Percentiles rank a stretch among this genome's conserved stretches.
Conservation (phyloP, 1,140 invertebrate species). For the Rhyacophila brunnea region DNA sequence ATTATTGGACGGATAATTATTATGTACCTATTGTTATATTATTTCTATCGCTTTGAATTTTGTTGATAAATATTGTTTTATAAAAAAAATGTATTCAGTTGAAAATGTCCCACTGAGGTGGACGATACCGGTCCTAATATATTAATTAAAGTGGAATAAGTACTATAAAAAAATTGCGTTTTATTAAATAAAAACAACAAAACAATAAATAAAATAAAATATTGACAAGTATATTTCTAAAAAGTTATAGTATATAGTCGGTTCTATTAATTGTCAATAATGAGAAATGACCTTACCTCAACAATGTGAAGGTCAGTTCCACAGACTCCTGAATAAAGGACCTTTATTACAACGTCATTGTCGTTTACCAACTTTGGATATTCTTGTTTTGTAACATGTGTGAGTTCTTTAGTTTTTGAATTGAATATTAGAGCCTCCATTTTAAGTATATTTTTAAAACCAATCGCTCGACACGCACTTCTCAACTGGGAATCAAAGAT, state of each 20-base stretch:
- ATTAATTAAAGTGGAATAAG: too few relatives aligned
- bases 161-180: too few relatives aligned
- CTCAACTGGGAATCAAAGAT: too few relatives aligned
- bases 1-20: too few relatives aligned
- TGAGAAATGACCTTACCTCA: constrained; percentile 57
- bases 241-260: neutral
- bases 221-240: neutral
- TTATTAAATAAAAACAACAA: too few relatives aligned
- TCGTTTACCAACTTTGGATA: constrained; percentile 53
- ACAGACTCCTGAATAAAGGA: constrained; percentile 71
- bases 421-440: constrained; percentile 66
- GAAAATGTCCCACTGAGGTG: too few relatives aligned
- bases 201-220: neutral
- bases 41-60: too few relatives aligned
- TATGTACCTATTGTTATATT: too few relatives aligned
- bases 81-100: too few relatives aligned
- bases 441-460: constrained; percentile 9
- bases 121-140: too few relatives aligned
- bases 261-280: constrained; percentile 3
- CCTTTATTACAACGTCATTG: constrained; percentile 62
- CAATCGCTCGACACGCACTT: too few relatives aligned
- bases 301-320: constrained; percentile 80
- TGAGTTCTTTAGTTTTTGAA: constrained; percentile 46
- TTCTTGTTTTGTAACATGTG: constrained; percentile 47
- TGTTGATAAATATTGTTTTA: too few relatives aligned